Conservation (phyloP, 1,140 invertebrate genomes). For the Megathymus violae region DNA sequence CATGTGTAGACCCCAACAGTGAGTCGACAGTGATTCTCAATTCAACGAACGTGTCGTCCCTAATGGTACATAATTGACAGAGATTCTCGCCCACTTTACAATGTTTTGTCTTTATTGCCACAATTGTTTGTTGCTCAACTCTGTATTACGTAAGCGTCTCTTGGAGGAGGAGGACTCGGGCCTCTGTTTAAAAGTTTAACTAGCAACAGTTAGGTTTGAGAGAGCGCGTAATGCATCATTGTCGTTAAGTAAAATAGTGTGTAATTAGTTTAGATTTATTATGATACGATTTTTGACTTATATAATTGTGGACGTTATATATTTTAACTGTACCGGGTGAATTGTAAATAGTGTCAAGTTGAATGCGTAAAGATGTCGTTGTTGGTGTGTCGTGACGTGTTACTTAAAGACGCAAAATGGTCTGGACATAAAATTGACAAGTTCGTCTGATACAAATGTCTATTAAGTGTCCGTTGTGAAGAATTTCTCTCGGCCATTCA, state of each 20-base stretch:
- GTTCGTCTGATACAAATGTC: too few species aligned
- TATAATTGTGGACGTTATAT: too few species aligned
- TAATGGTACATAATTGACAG: conserved; percentile 67
- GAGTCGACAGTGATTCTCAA: not conserved
- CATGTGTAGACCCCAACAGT: not conserved
- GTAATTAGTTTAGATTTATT: conserved; percentile 5
- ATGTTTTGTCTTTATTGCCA: conserved; percentile 67
- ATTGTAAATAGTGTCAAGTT: too few species aligned
- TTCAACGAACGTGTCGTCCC: conserved; percentile 37
- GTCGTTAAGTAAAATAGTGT: not conserved
- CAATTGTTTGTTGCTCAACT: conserved; percentile 73
- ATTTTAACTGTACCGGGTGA: too few species aligned
- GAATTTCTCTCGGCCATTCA: too few species aligned
- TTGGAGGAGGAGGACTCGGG: conserved; percentile 59
- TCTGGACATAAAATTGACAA: too few species aligned
- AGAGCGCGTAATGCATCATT: not conserved
- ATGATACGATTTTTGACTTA: too few species aligned
- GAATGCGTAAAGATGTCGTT: too few species aligned
- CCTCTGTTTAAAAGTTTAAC: conserved; percentile 43
- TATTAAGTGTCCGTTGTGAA: too few species aligned
- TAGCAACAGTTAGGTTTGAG: not conserved
- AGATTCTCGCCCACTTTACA: conserved; percentile 57
- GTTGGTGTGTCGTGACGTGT: too few species aligned
- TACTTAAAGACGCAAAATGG: too few species aligned
- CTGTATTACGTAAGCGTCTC: conserved; percentile 63